These are phyloP conservation scores for Indri indri DNA, from an alignment of 2,113 vertebrate species.

Conservation along the genomic window DNA sequence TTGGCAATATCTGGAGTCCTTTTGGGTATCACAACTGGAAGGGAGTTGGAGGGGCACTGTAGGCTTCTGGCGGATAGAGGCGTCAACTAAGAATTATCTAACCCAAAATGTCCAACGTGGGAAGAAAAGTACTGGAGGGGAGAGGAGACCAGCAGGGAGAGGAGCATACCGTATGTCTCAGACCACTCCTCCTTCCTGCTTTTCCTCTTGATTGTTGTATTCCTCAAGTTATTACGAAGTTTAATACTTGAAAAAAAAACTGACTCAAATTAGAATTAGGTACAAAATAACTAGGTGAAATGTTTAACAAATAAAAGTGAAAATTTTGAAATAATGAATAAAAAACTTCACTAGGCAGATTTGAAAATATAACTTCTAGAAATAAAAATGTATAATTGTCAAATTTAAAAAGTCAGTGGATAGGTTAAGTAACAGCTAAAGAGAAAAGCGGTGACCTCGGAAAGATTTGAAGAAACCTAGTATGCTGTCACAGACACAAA, in stretches of 20 bases:
- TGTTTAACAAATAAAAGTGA: background rate
- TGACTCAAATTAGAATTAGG: background rate
- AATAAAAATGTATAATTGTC: background rate
- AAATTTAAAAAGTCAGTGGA: background rate
- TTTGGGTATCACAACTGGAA: background rate
- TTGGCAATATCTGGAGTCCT: background rate
- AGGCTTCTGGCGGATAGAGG: background rate
- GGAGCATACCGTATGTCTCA: background rate
- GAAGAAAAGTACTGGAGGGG: background rate
- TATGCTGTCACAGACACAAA: background rate
- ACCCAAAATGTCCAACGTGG: background rate
- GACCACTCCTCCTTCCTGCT: background rate
- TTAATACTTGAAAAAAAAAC: background rate
- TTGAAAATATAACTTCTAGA: constrained; percentile 29
- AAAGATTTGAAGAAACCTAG: background rate
- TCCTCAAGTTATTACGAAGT: background rate
- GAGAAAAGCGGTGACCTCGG: background rate
- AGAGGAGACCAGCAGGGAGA: no score
- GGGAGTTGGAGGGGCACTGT: background rate
- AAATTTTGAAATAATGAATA: background rate
- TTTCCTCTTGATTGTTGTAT: background rate
- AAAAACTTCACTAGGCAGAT: background rate
- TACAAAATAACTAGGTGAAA: background rate
- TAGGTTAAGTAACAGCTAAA: background rate
- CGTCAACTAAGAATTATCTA: background rate